A percentile compares a stretch with the other conserved stretches of the same genome.
Conservation (phyloP, 2,797 vertebrate genomes). For the Tokudaia tokunoshimensis region DNA sequence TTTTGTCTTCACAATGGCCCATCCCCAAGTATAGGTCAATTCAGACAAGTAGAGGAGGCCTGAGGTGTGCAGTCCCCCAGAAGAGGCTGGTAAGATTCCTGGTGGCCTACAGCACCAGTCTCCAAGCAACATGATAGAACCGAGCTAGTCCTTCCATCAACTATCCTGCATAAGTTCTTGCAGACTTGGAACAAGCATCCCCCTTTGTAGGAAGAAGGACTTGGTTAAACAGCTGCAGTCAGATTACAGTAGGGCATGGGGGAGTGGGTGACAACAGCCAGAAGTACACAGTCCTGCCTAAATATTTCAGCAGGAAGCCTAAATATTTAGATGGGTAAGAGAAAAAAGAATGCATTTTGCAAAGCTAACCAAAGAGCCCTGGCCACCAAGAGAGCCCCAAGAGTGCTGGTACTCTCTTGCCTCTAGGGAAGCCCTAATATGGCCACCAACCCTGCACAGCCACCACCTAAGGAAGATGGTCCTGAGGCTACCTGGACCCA, state of each 20-base stretch:
- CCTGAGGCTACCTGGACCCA: neutral
- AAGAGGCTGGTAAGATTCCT: neutral
- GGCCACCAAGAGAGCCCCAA: neutral
- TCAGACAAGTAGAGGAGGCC: neutral
- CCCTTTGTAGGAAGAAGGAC: neutral
- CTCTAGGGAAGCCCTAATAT: neutral
- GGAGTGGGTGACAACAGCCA: constrained; percentile 33
- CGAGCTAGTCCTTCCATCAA: neutral
- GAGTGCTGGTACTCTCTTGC: neutral
- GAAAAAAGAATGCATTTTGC: constrained; percentile 64
- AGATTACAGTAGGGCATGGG: constrained; percentile 23
- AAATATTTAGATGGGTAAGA: constrained; percentile 74
- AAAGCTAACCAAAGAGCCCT: constrained; percentile 56
- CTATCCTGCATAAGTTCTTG: neutral
- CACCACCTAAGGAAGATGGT: neutral
- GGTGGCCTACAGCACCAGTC: neutral
- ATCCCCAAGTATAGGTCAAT: neutral
- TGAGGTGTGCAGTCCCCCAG: neutral
- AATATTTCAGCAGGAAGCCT: constrained; percentile 68
- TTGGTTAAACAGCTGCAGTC: constrained; percentile 41
- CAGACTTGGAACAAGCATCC: neutral
- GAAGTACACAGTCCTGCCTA: constrained; percentile 69
- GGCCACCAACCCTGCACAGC: neutral
- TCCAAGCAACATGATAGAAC: neutral
- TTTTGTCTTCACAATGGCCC: neutral